Conservation (phyloP, 2,888 invertebrate species). For the Ophion ventricosus region DNA sequence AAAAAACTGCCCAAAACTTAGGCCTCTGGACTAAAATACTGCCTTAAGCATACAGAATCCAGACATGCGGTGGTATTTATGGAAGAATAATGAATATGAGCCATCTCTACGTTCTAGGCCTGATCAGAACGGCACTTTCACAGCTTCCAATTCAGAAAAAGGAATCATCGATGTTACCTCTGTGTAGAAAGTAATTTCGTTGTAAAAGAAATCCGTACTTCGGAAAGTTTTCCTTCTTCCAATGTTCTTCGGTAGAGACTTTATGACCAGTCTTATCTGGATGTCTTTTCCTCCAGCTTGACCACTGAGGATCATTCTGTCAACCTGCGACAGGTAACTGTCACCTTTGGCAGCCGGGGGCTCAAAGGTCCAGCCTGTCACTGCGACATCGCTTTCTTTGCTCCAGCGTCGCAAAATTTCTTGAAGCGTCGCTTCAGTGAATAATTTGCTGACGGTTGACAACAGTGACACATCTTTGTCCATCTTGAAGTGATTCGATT, state of each 20-base stretch:
- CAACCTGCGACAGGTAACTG: constrained; percentile 88
- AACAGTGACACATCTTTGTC: constrained; percentile 60
- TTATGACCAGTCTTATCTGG: constrained; percentile 86
- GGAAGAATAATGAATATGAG: background rate
- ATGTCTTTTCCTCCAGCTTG: constrained; percentile 77
- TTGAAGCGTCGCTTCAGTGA: constrained; percentile 82
- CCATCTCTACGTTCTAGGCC: no score
- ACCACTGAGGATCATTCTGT: constrained; percentile 86
- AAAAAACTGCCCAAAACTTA: no score
- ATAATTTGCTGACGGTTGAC: constrained; percentile 75
- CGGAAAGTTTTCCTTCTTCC: constrained; percentile 87
- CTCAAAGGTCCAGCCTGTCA: constrained; percentile 83
- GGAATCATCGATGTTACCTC: constrained; percentile 69
- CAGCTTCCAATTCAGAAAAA: background rate
- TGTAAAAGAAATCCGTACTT: constrained; percentile 88
- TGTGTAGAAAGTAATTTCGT: constrained; percentile 88
- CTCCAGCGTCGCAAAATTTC: constrained; percentile 81
- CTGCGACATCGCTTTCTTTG: constrained; percentile 76
- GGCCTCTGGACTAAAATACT: no score
- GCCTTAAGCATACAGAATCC: no score
- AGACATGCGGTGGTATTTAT: no score
- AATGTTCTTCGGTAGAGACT: constrained; percentile 87
- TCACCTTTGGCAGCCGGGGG: constrained; percentile 86
- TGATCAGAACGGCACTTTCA: no score
- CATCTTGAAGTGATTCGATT: constrained; percentile 48